Evolutionary conservation across 2,888 invertebrate species (phyloP), one percentile per base, ranked within the genome.

Genomic region (Alsophila aescularia): DNA sequence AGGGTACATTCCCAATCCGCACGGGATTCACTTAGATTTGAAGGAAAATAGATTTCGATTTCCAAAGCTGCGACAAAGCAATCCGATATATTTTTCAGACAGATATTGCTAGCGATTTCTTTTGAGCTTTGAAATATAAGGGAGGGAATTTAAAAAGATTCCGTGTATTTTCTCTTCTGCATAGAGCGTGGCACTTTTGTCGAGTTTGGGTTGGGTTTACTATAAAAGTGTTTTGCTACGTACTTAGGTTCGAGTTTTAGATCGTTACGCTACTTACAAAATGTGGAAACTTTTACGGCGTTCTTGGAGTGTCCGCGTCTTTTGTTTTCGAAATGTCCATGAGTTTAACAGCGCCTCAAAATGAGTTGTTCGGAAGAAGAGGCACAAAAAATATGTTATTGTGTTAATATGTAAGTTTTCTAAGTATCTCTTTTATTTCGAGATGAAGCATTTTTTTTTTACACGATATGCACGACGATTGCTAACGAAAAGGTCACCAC

Each of bases 31-130:
- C 91, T 91, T 91, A 91, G 91, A 90, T 91, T 91, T 90, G 91
- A 91, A 90, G 91, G 91, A 91, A 91, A 90, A 91, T 91, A 91
- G 90, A 91, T 91, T 90, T 91, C 90, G 91, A 90, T 90, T 90
- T 90, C 84, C 84, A 90, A 90, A 90, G 90, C 91, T 90, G 89
- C 90, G 90, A 91, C 91, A 91, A 91, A 90, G 91, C 90, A 90
- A 90, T 91, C 90, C 90, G 91, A 91, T 90, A 91, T 91, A 91
- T 91, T 90, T 91, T 91, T 90, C 90, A 91, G 90, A 90, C 90
- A 90, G 90, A 91, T 91, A 91, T 91, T 90, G 91, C 90, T 81
- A 88, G 90, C 90, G 91, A 90, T 90, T 90, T 90, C 91, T 91
- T 89, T 90, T 90, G 90, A 90, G 90, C 91, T 90, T 89, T 90